Evolutionary conservation across 1,140 invertebrate genomes (phyloP).

Genomic region (Bacillus rossius): DNA sequence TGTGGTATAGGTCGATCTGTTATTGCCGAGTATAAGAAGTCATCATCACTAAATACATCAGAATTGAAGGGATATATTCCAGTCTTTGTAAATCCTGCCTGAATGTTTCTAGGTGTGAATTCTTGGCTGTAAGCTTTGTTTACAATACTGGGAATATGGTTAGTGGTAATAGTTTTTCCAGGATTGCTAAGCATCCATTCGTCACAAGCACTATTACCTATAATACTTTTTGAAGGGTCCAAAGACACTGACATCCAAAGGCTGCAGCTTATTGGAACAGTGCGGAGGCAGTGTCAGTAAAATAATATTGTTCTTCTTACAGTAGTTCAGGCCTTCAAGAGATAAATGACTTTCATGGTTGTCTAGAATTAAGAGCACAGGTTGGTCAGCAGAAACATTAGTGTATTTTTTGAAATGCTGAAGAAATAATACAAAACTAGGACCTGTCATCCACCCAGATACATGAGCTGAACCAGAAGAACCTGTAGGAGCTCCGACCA

Average conservation of each 20-base stretch:
- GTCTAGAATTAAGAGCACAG: conserved; percentile 21
- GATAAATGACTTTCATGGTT: conserved; percentile 23
- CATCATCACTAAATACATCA: conserved; percentile 33
- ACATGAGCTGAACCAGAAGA: conserved; percentile 5
- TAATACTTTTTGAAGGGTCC: conserved; percentile 36
- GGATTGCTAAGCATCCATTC: conserved; percentile 29
- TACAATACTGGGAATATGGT: conserved; percentile 29
- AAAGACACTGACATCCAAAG: conserved; percentile 21
- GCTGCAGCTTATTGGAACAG: background rate
- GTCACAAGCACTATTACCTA: no score
- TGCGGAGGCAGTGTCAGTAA: background rate
- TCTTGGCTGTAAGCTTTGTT: conserved; percentile 21
- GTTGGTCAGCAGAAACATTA: conserved; percentile 4
- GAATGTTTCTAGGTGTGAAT: conserved; percentile 28
- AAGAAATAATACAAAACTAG: conserved; percentile 13
- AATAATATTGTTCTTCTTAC: conserved; percentile 15
- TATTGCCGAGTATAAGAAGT: conserved; percentile 34
- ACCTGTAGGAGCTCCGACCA: conserved; percentile 10
- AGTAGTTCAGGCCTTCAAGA: background rate
- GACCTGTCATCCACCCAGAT: conserved; percentile 17
- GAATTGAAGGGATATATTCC: conserved; percentile 35
- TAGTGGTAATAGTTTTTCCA: conserved; percentile 29
- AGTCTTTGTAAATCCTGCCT: conserved; percentile 26
- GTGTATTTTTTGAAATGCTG: conserved; percentile 11
- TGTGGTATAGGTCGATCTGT: conserved; percentile 38